Evolutionary conservation across 2,113 vertebrate genomes (phyloP).

Genomic region (Callithrix jacchus): DNA sequence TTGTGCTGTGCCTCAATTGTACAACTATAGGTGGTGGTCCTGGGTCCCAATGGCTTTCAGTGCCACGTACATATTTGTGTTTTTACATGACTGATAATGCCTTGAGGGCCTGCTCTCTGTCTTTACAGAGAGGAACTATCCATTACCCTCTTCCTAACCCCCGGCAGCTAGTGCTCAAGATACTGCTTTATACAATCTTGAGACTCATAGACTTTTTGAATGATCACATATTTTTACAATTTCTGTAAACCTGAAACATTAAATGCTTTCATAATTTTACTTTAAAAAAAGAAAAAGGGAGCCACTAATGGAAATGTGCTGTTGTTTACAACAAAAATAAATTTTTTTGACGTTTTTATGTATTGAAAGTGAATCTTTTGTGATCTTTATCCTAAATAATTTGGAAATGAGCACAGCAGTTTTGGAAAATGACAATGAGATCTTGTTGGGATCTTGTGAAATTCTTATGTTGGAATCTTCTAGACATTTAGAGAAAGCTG

Average conservation of each 20-base stretch:
- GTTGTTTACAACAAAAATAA: background rate
- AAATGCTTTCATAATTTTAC: background rate
- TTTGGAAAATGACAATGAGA: background rate
- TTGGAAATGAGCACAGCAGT: background rate
- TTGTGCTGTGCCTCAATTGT: background rate
- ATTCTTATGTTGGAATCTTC: background rate
- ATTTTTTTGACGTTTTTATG: conserved; percentile 1
- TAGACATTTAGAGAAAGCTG: background rate
- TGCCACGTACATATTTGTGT: background rate
- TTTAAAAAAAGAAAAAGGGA: background rate
- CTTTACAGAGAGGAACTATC: background rate
- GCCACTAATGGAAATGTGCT: background rate
- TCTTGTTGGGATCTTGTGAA: background rate
- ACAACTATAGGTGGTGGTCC: background rate
- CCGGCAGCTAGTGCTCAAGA: background rate
- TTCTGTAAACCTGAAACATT: background rate
- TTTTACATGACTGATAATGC: background rate
- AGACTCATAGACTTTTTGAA: background rate
- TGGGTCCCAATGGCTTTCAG: background rate
- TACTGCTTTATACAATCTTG: background rate
- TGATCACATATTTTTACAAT: background rate
- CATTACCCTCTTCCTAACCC: background rate
- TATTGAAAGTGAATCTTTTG: conserved; percentile 10
- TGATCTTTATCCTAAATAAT: background rate
- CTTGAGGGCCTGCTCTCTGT: background rate